Evolutionary conservation across 1,140 invertebrate species (phyloP).

Genomic region (Catajapyx aquilonaris): DNA sequence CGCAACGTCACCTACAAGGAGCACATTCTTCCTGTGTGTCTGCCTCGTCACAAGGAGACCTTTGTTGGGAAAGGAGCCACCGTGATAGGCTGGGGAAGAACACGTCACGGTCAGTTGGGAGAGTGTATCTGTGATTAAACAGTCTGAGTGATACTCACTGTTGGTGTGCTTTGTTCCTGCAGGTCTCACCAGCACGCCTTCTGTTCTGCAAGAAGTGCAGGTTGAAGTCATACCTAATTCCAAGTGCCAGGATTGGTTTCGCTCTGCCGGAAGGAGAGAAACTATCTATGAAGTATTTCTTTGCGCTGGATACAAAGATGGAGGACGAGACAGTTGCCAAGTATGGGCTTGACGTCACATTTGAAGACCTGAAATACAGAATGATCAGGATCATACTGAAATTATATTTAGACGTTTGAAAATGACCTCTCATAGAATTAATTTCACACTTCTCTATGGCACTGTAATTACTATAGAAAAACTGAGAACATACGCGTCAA

Average conservation of each 20-base stretch:
- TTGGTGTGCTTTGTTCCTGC: neutral
- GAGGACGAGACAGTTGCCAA: conserved; percentile 32
- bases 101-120: conserved; percentile 40
- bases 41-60: conserved; percentile 49
- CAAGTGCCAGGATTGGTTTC: conserved; percentile 75
- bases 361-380: too few relatives aligned
- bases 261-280: conserved; percentile 65
- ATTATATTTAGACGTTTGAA: too few relatives aligned
- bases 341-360: conserved; percentile 19
- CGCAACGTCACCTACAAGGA: conserved; percentile 61
- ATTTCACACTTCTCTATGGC: conserved; percentile 3
- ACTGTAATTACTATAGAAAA: too few relatives aligned
- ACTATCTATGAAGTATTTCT: conserved; percentile 83
- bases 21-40: conserved; percentile 68
- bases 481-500: too few relatives aligned
- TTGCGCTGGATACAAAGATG: conserved; percentile 78
- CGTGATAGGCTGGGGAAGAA: conserved; percentile 75
- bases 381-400: too few relatives aligned
- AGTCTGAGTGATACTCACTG: neutral
- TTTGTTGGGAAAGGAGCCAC: conserved; percentile 63
- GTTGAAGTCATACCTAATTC: conserved; percentile 81
- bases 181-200: conserved; percentile 22
- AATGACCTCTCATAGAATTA: conserved; percentile 2
- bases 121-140: too few relatives aligned
- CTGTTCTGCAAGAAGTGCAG: conserved; percentile 36